Evolutionary conservation across 1,140 invertebrate genomes (phyloP).

Genomic region (Neotoxoptera formosana): DNA sequence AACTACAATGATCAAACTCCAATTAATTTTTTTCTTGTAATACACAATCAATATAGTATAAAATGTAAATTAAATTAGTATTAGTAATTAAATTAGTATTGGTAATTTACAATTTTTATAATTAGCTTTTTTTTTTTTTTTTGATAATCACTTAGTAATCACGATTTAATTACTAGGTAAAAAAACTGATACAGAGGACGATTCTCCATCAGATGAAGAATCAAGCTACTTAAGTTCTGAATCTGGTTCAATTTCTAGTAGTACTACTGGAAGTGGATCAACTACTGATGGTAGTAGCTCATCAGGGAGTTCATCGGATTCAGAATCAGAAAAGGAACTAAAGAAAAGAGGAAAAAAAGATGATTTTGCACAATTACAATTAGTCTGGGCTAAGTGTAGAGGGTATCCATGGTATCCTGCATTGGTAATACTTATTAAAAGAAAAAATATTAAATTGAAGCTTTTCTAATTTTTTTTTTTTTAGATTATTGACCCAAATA

Average conservation of each 20-base stretch:
- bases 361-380: conserved; percentile 69
- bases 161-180: conserved; percentile 60
- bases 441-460: conserved; percentile 34
- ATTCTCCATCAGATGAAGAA: conserved; percentile 63
- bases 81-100: no score
- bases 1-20: no score
- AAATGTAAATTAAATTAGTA: no score
- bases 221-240: conserved; percentile 60
- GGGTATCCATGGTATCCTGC: conserved; percentile 98
- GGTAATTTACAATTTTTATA: not conserved
- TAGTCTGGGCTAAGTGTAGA: conserved; percentile 96
- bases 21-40: not conserved
- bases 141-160: not conserved
- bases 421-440: conserved; percentile 67
- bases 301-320: conserved; percentile 58
- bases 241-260: conserved; percentile 32
- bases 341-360: conserved; percentile 61
- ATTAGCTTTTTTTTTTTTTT: not conserved
- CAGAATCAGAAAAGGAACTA: conserved; percentile 38
- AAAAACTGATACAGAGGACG: conserved; percentile 63
- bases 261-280: conserved; percentile 44
- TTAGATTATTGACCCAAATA: conserved; percentile 90
- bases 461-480: conserved; percentile 59
- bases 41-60: not conserved
- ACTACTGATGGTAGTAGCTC: conserved; percentile 53